Percentiles rank a stretch among this genome's conserved stretches.
Evolutionary conservation across 2,113 vertebrate species (phyloP).

Genomic region (Hydrochoerus hydrochaeris): DNA sequence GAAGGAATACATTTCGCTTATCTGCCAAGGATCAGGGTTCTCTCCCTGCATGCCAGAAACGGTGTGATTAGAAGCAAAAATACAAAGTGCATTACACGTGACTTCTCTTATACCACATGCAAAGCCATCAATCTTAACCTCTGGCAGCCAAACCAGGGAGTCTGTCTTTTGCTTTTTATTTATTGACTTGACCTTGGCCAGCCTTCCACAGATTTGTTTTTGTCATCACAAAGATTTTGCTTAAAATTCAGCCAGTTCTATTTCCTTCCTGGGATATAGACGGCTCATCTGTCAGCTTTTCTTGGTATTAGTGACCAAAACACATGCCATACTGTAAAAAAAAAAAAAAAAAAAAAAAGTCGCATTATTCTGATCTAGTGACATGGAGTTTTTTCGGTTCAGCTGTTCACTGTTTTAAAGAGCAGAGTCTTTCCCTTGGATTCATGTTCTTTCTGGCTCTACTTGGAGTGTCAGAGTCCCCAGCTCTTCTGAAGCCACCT

Average conservation of each 20-base stretch:
- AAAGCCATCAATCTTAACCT: slow-evolving; percentile 63
- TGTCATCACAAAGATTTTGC: slow-evolving; percentile 56
- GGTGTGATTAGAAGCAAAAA: slow-evolving; percentile 65
- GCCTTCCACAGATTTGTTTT: slow-evolving; percentile 58
- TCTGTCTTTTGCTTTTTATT: slow-evolving; percentile 63
- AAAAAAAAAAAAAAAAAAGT: background rate
- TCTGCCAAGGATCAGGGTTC: background rate
- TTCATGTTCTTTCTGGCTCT: background rate
- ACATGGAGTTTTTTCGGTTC: background rate
- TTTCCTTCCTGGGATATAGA: slow-evolving; percentile 38
- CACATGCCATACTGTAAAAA: background rate
- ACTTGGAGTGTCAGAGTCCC: background rate
- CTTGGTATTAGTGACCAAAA: slow-evolving; percentile 30
- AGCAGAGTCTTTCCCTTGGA: background rate
- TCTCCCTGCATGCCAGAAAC: background rate
- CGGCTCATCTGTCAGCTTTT: slow-evolving; percentile 47
- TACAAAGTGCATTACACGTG: background rate
- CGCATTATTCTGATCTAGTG: slow-evolving; percentile 28
- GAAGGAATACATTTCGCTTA: background rate
- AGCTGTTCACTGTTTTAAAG: background rate
- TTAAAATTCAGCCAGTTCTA: slow-evolving; percentile 55
- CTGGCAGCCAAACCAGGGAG: slow-evolving; percentile 37
- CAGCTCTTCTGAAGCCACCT: background rate
- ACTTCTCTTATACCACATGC: slow-evolving; percentile 49
- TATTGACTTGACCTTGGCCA: slow-evolving; percentile 69